Conservation (phyloP, 1,140 invertebrate species). For the Sitobion miscanthi region DNA sequence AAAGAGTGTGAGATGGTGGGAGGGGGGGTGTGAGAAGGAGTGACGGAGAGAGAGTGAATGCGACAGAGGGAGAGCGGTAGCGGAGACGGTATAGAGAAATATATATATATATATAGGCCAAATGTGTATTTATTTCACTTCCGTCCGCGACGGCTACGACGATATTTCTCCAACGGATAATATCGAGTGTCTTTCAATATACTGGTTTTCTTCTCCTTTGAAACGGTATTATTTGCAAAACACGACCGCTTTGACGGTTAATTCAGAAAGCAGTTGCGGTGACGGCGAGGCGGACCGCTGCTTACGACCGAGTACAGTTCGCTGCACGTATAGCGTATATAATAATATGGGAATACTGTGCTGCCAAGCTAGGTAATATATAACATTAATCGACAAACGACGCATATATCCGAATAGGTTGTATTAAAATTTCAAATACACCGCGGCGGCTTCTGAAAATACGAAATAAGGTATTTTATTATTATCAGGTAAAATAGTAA, state of each 20-base stretch:
- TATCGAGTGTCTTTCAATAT: constrained; percentile 43
- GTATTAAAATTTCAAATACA: neutral
- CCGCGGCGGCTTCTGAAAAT: neutral
- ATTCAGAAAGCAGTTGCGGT: neutral
- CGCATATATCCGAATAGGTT: neutral
- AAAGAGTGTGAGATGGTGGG: too few species aligned
- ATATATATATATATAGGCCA: neutral
- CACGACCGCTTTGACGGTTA: constrained; percentile 21
- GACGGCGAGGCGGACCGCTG: neutral
- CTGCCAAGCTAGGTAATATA: neutral
- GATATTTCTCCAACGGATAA: neutral
- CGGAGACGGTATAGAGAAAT: neutral
- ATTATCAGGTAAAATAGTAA: neutral
- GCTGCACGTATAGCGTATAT: neutral
- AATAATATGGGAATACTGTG: neutral
- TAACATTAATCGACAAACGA: neutral
- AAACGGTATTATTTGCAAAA: constrained; percentile 26
- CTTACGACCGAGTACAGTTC: neutral
- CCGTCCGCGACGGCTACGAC: neutral
- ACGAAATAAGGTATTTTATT: neutral
- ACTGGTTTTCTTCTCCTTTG: constrained; percentile 20
- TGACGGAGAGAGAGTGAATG: neutral
- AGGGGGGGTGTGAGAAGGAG: too few species aligned
- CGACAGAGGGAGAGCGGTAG: neutral
- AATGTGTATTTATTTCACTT: constrained; percentile 17